A percentile compares a stretch with the other conserved stretches of the same genome.
phyloP scores from a whole-genome alignment of 2,888 invertebrate species.

The Tenthredo distinguenda region DNA sequence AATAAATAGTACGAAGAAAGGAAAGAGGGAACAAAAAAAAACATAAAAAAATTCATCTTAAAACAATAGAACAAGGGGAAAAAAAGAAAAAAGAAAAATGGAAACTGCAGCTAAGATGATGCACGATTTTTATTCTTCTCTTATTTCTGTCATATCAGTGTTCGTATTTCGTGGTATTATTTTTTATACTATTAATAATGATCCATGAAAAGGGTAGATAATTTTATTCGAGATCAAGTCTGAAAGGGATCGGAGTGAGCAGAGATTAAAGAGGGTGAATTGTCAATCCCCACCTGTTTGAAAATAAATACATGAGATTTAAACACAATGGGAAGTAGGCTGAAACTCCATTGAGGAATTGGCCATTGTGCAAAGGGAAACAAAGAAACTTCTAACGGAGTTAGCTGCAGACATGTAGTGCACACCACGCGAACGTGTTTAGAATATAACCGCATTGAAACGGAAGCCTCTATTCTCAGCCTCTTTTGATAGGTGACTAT shows the following conservation, averaged over 20 bases:
- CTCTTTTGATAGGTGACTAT: not conserved
- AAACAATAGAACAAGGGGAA: conserved; percentile 52
- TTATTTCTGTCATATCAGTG: not conserved
- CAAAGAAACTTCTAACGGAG: conserved; percentile 45
- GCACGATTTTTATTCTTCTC: not conserved
- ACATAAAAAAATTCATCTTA: conserved; percentile 53
- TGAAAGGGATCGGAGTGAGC: not conserved
- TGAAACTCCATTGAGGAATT: conserved; percentile 19
- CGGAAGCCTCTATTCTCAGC: conserved; percentile 11
- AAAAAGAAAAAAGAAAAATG: not conserved
- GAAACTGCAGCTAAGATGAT: not conserved
- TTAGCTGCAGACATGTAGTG: conserved; percentile 14
- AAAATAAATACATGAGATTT: conserved; percentile 24
- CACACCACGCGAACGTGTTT: not conserved
- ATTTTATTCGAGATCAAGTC: not conserved
- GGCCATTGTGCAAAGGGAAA: conserved; percentile 38
- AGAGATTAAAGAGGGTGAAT: not conserved
- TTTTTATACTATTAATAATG: not conserved
- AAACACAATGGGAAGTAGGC: conserved; percentile 40
- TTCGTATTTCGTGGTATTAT: not conserved
- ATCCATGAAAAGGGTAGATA: not conserved
- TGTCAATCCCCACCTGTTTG: conserved; percentile 20
- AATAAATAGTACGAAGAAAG: conserved; percentile 51
- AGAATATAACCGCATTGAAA: conserved; percentile 23
- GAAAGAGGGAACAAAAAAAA: conserved; percentile 37